Evolutionary conservation across 1,140 invertebrate genomes (phyloP).

Genomic region (Asbolus verrucosus): DNA sequence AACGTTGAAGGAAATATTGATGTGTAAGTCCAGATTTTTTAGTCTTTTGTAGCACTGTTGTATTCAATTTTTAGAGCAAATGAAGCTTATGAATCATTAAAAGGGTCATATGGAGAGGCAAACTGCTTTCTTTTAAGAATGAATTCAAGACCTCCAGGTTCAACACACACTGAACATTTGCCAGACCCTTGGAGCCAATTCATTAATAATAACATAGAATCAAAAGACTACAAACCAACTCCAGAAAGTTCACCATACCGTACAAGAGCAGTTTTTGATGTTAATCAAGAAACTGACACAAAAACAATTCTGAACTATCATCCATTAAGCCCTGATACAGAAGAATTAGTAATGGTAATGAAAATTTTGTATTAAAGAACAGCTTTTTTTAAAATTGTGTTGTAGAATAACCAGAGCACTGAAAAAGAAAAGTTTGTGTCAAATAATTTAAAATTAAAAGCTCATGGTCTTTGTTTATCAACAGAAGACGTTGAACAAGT

Average conservation of each 20-base stretch:
- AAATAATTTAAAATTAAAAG: conserved; percentile 49
- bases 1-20: conserved; percentile 55
- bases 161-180: conserved; percentile 70
- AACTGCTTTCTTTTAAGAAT: conserved; percentile 91
- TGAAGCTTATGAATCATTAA: conserved; percentile 84
- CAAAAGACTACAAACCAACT: conserved; percentile 47
- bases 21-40: conserved; percentile 52
- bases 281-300: conserved; percentile 66
- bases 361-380: too few species aligned
- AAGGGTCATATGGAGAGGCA: conserved; percentile 84
- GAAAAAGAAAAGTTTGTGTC: conserved; percentile 50
- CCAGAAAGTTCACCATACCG: conserved; percentile 55
- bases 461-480: conserved; percentile 82
- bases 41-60: background rate
- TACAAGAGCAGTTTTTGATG: conserved; percentile 62
- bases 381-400: conserved; percentile 10
- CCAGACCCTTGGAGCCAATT: conserved; percentile 89
- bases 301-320: conserved; percentile 68
- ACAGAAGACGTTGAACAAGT: conserved; percentile 87
- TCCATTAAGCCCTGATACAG: conserved; percentile 73
- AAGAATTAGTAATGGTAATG: conserved; percentile 60
- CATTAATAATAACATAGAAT: conserved; percentile 59
- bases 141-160: conserved; percentile 79
- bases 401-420: conserved; percentile 47
- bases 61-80: conserved; percentile 76